These are phyloP conservation scores for Phaonia tiefii DNA, from an alignment of 2,888 invertebrate genomes.

Conservation along the genomic window DNA sequence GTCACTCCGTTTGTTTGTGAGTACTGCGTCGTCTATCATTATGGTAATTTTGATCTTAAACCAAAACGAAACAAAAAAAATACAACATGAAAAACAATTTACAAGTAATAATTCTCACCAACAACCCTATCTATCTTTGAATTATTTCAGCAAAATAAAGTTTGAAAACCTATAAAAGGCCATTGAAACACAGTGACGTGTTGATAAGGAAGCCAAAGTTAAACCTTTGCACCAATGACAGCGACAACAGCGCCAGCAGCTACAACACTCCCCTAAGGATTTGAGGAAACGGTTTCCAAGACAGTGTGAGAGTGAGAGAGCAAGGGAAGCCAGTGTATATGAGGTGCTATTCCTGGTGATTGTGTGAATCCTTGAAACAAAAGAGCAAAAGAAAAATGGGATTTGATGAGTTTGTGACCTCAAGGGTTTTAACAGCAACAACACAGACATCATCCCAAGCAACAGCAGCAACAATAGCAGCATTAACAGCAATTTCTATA, in stretches of 20 bases:
- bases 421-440: slow-evolving; percentile 59
- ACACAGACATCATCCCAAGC: slow-evolving; percentile 35
- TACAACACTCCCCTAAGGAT: no score
- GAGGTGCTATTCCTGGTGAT: background rate
- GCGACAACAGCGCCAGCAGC: no score
- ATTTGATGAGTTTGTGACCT: slow-evolving; percentile 62
- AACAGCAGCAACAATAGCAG: slow-evolving; percentile 28
- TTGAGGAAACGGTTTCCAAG: no score
- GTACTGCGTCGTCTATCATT: background rate
- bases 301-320: no score
- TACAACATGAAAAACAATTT: slow-evolving; percentile 1
- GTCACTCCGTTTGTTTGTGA: slow-evolving; percentile 13
- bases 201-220: slow-evolving; percentile 30
- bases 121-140: slow-evolving; percentile 36
- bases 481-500: slow-evolving; percentile 35
- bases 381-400: slow-evolving; percentile 62
- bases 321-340: background rate
- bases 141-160: slow-evolving; percentile 20
- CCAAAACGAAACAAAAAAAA: no score
- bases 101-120: background rate
- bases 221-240: slow-evolving; percentile 12
- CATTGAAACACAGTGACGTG: background rate
- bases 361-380: background rate
- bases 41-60: slow-evolving; percentile 12
- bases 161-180: background rate